Conservation (phyloP, 2,888 invertebrate genomes). For the Perizoma flavofasciatum region DNA sequence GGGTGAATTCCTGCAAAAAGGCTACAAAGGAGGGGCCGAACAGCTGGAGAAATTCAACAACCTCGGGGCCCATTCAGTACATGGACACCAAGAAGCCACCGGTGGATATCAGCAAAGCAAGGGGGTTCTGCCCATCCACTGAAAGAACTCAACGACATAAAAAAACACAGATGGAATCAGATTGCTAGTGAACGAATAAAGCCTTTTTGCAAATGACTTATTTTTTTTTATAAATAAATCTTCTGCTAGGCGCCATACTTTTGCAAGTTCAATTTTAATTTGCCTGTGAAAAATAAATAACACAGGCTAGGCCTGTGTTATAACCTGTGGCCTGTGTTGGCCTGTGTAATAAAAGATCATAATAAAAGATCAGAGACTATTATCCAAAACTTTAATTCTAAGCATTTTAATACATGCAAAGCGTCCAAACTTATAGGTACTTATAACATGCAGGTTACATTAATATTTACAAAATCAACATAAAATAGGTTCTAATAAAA, state of each 20-base stretch:
- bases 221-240: too few species aligned
- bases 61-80: constrained; percentile 84
- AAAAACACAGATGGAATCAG: not conserved
- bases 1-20: constrained; percentile 85
- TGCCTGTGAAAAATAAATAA: too few species aligned
- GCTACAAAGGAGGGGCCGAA: constrained; percentile 83
- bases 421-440: not conserved
- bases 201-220: constrained; percentile 2
- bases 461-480: constrained; percentile 27
- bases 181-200: constrained; percentile 35
- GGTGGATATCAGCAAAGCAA: constrained; percentile 83
- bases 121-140: constrained; percentile 81
- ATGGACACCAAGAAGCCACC: constrained; percentile 85
- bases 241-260: too few species aligned
- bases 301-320: too few species aligned
- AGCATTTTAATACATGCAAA: constrained; percentile 9
- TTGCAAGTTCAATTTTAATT: too few species aligned
- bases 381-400: not conserved
- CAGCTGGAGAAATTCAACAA: constrained; percentile 84
- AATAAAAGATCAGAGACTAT: too few species aligned
- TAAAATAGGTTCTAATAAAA: constrained; percentile 35
- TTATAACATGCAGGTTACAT: constrained; percentile 18
- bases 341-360: too few species aligned
- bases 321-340: too few species aligned
- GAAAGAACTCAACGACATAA: not conserved